Base-by-base conservation (phyloP, 1,140 invertebrate genomes). In the Calliphora vicina region DNA sequence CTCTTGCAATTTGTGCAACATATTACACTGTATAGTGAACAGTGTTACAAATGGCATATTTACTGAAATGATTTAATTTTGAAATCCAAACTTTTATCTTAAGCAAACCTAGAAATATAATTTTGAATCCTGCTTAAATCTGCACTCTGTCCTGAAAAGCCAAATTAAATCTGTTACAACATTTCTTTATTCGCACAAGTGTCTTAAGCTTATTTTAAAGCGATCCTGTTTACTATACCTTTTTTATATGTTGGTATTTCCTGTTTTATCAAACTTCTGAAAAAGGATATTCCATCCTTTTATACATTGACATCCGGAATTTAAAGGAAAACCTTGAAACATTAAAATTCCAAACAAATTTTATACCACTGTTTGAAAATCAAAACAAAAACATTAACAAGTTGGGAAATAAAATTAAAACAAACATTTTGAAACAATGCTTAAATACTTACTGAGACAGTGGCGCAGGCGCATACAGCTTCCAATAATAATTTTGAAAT, bases 401-500 rank as follows among this genome's bases (percentile, higher is more conserved):
- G 15, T n/a, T 57, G n/a, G n/a, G n/a, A 57, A 57, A 57, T 15
- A 15, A 57, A 57, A 57, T 57, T 5, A 17, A 57, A 57, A 57
- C 1, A 57, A 15, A 57, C 12, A 57, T 57, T 15, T 13, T n/a
- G n/a, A 57, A n/a, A 57, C 50, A n/a, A 57, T n/a, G 50, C 13
- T 57, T 57, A 57, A 57, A 57, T 57, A 57, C 50, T 57, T 5
- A 35, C 35, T 35, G 61, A 23, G 10, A 25, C 20, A 42, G 35
- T 45, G 74, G 74, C 74, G 74, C 74, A 78, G 74, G 74, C 74
- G 74, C 74, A 43, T 45, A 74, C 29, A 74, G 35, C 26, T 8
- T 74, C 8, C 26, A 29, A 74, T 35, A n/a, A 74, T 74, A 50
- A 35, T 74, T 74, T 74, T 74, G 26, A 17, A 74, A 29, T 17